Percentiles rank a stretch among this genome's conserved stretches.
These are phyloP conservation scores for Coelopa frigida DNA, from an alignment of 1,140 invertebrate species.

Conservation along the genomic window DNA sequence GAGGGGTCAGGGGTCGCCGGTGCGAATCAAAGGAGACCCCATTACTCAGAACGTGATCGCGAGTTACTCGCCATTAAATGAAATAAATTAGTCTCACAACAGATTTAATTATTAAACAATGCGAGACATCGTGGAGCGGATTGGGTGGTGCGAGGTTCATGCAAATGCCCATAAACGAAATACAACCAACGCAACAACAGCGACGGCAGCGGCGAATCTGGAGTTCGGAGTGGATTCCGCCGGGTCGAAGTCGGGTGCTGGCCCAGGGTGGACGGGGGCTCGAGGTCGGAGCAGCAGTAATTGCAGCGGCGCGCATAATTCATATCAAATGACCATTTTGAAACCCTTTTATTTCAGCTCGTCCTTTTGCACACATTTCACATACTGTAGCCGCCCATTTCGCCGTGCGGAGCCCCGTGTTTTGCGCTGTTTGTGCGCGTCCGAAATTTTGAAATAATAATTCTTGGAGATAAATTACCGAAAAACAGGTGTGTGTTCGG, in stretches of 20 bases:
- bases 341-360: constrained; percentile 39
- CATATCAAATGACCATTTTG: constrained; percentile 46
- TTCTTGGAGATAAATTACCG: constrained; percentile 45
- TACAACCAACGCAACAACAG: neutral
- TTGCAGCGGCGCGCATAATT: constrained; percentile 44
- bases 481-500: constrained; percentile 37
- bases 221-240: too few species aligned
- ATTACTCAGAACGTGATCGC: constrained; percentile 3
- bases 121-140: constrained; percentile 12
- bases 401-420: too few species aligned
- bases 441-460: constrained; percentile 45
- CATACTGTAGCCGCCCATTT: constrained; percentile 8
- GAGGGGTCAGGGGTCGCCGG: too few species aligned
- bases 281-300: constrained; percentile 21
- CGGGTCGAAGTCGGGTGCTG: neutral
- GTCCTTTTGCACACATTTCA: constrained; percentile 4
- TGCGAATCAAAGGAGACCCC: neutral
- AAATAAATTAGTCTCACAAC: constrained; percentile 43
- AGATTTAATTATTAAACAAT: constrained; percentile 45
- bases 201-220: too few species aligned
- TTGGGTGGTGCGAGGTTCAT: neutral
- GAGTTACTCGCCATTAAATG: constrained; percentile 37
- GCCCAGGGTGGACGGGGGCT: neutral
- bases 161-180: neutral
- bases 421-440: too few species aligned